A percentile compares a stretch with the other conserved stretches of the same genome.
Evolutionary conservation across 2,113 vertebrate species (phyloP).

Genomic region (Mohoua ochrocephala): DNA sequence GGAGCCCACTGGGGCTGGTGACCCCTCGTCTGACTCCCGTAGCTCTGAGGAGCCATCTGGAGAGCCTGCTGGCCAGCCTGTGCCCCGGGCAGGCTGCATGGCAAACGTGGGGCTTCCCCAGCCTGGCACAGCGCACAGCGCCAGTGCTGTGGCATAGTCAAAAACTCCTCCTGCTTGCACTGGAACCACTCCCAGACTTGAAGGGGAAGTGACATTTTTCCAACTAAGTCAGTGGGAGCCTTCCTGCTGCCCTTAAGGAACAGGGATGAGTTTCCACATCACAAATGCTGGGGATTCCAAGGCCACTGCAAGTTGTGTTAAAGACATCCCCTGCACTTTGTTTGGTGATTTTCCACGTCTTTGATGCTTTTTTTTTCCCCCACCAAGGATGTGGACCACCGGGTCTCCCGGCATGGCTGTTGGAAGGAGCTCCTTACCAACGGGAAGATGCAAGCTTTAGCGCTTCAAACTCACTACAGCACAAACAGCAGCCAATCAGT

Average conservation of each 20-base stretch:
- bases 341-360: not conserved
- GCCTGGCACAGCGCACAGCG: not conserved
- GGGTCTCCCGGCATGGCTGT: not conserved
- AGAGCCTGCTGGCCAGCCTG: not conserved
- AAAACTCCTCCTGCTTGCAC: not conserved
- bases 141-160: not conserved
- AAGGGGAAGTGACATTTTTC: not conserved
- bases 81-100: not conserved
- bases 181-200: not conserved
- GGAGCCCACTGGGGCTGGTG: not conserved
- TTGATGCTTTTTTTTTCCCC: not conserved
- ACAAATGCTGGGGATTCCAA: accelerated
- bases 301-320: not conserved
- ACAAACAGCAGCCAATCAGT: not conserved
- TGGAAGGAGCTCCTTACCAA: not conserved
- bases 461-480: not conserved
- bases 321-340: not conserved
- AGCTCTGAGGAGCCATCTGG: not conserved
- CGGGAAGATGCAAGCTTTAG: not conserved
- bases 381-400: not conserved
- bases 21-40: not conserved
- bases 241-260: not conserved
- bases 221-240: not conserved
- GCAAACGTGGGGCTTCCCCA: not conserved
- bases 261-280: not conserved